These are phyloP conservation scores for Chloebia gouldiae DNA, from an alignment of 2,113 vertebrate genomes.

Conservation along the genomic window DNA sequence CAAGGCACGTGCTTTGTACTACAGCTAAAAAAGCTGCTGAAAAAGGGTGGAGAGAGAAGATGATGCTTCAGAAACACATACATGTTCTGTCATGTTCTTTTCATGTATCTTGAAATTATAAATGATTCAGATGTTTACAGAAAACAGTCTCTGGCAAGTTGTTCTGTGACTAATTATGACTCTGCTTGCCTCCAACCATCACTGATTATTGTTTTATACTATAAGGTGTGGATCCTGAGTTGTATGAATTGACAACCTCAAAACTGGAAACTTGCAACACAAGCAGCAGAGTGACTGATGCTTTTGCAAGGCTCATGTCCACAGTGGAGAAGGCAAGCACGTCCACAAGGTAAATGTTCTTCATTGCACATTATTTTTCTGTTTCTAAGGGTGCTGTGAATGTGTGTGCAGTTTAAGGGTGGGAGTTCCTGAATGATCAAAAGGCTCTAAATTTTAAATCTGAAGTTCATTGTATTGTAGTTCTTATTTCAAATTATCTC, in stretches of 20 bases:
- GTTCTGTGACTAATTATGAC: constrained; percentile 38
- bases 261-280: constrained; percentile 85
- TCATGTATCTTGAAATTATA: constrained; percentile 6
- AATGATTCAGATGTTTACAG: constrained; percentile 80
- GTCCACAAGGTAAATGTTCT: constrained; percentile 82
- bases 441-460: not conserved
- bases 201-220: constrained; percentile 79
- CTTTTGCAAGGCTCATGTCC: constrained; percentile 95
- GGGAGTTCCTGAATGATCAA: not conserved
- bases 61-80: not conserved
- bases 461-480: not conserved
- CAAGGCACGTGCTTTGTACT: not conserved
- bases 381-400: not conserved
- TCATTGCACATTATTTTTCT: not conserved
- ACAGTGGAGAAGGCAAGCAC: constrained; percentile 96
- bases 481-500: not conserved
- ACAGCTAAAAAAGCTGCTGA: not conserved
- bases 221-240: constrained; percentile 95
- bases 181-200: constrained; percentile 21
- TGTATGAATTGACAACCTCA: constrained; percentile 93
- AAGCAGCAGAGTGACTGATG: constrained; percentile 84
- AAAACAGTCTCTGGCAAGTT: constrained; percentile 59
- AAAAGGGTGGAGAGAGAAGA: not conserved
- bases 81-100: not conserved
- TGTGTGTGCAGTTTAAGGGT: not conserved